These are phyloP conservation scores for Agrotis clavis DNA, from an alignment of 2,888 invertebrate genomes.

Conservation along the genomic window DNA sequence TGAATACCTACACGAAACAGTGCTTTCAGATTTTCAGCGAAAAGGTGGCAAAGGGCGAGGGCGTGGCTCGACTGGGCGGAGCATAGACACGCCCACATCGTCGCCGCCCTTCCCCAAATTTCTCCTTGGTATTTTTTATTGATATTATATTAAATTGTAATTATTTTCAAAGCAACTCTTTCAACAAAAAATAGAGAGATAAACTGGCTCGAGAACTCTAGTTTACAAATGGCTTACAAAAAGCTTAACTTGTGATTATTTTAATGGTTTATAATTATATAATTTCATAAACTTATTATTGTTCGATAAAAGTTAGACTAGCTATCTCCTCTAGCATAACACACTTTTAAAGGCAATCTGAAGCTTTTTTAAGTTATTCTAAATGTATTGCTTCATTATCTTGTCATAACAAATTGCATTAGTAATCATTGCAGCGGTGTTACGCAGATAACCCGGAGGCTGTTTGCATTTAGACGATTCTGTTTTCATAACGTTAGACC, in stretches of 20 bases:
- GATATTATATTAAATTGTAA: constrained; percentile 65
- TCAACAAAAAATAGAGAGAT: constrained; percentile 5
- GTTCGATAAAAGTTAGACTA: background rate
- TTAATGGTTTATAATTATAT: background rate
- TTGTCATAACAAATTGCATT: background rate
- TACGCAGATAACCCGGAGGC: background rate
- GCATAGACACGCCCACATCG: constrained; percentile 86
- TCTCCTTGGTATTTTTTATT: constrained; percentile 78
- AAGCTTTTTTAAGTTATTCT: background rate
- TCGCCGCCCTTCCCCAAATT: constrained; percentile 87
- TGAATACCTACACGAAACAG: constrained; percentile 77
- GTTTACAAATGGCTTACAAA: background rate
- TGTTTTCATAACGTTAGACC: background rate
- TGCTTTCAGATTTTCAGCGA: constrained; percentile 82
- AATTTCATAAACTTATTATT: background rate
- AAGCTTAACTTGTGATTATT: background rate
- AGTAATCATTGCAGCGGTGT: background rate
- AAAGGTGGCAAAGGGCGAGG: constrained; percentile 89
- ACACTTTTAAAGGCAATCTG: background rate
- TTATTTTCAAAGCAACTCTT: constrained; percentile 39
- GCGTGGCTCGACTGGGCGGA: constrained; percentile 88
- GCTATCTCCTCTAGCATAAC: background rate
- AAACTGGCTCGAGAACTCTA: background rate
- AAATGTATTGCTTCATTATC: background rate
- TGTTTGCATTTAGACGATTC: background rate